These are phyloP conservation scores for Acyrthosiphon pisum DNA, from an alignment of 1,140 invertebrate species.

Conservation along the genomic window DNA sequence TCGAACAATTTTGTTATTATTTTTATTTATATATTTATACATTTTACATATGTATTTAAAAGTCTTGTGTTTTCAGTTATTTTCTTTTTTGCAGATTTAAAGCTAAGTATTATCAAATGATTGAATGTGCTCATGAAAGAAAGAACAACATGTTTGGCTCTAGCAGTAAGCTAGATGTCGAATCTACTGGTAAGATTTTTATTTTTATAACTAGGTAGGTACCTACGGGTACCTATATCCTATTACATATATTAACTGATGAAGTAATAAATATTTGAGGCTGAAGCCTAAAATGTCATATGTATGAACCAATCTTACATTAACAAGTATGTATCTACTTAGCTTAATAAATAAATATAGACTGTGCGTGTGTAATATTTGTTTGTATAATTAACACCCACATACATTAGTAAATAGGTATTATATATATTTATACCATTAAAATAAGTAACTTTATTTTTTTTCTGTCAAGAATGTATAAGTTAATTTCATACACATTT, in stretches of 20 bases:
- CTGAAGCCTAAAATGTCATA: background rate
- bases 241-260: background rate
- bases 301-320: background rate
- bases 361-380: background rate
- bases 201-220: background rate
- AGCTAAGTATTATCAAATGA: conserved; percentile 28
- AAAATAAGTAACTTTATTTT: background rate
- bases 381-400: background rate
- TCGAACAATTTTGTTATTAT: background rate
- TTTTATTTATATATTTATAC: background rate
- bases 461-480: background rate
- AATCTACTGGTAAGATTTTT: conserved; percentile 15
- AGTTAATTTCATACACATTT: background rate
- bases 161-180: conserved; percentile 28
- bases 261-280: background rate
- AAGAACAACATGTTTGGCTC: conserved; percentile 54
- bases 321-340: background rate
- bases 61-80: background rate
- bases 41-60: background rate
- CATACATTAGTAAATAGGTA: background rate
- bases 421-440: background rate
- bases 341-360: background rate
- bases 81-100: background rate
- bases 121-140: conserved; percentile 49
- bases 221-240: background rate